Base-by-base conservation (phyloP, 2,888 invertebrate species). In the Sabellastarte sp. region DNA sequence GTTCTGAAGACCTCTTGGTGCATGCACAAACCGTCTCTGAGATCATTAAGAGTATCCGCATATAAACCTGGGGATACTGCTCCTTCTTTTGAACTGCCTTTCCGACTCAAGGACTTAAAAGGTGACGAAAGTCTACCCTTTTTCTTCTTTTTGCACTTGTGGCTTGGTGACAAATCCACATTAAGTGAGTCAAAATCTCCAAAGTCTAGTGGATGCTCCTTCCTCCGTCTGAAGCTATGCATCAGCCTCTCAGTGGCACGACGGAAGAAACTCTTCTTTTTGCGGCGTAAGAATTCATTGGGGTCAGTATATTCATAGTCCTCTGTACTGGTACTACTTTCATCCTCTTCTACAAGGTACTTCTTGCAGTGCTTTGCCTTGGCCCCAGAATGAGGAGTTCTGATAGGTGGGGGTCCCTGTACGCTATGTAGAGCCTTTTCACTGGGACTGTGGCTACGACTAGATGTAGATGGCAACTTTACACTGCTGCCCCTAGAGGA, bases 181-280 rank as follows among this genome's bases (percentile, higher is more conserved):
- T 59, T 32, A 41, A 28, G 50, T 1, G 59, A 59, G 10, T 59
- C 59, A 24, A 59, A 2, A 5, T 59, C 59, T 0, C 57, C 57
- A 41, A 15, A 53, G 53, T 53, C 53, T 26, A 53, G 53, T 20
- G 53, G 10, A 53, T 26, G 53, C 24, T n/a, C 53, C n/a, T 59
- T 53, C 56, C 61, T 50, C 4, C 70, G 62, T 33, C 61, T 41
- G 55, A 73, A 72, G 52, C 71, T 72, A 58, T 70, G 66, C 29
- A 66, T 64, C 32, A 73, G 62, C 15, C 71, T 52, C 53, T 73
- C 73, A 26, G 66, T 59, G 24, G 71, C 71, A 51, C 68, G 57
- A 30, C 66, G 60, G 52, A 73, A 72, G 61, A 68, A 58, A 29
- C 64, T 66, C 59, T 73, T 73, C 62, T 72, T 72, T 64, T 69